Evolutionary conservation across 2,888 invertebrate genomes (phyloP), one percentile per base, ranked within the genome.

Genomic region (Ametastegia equiseti): DNA sequence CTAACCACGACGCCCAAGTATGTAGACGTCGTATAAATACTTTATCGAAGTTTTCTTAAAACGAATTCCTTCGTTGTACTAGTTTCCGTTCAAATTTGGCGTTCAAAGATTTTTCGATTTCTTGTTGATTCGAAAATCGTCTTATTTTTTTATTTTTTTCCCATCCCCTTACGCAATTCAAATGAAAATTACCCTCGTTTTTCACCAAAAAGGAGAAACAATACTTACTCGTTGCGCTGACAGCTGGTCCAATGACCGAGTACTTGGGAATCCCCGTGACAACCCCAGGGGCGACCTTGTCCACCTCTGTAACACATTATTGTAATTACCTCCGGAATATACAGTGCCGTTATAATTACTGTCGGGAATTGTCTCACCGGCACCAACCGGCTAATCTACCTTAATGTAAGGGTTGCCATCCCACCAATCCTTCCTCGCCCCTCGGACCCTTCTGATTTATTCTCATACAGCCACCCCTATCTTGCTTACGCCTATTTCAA

Each of bases 191-290:
- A 7, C 15, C 1, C 15, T 0, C 30, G 6, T 15, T 30, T 33
- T 63, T 33, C 11, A n/a, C 23, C 36, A 65, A 65, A 33, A 63
- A 80, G 11, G 54, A 30, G 27, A 33, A 83, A 84, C 84, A 84
- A 82, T 88, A 95, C 95, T 95, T 93, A 95, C 95, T 95, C 92
- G 95, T 95, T 88, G 95, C 95, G 92, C 95, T 95, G 88, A 95
- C 95, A 93, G 95, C 95, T 47, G 95, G 95, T 83, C 95, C 95
- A 82, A 94, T 94, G 87, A 95, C 94, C 88, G 94, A 91, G 89
- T 90, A 88, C 88, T 87, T 90, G 85, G 90, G 89, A 89, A 89
- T 90, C 83, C 89, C 88, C 82, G 90, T 91, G 88, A 89, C 90
- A 85, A 87, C 90, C 88, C 90, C 90, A 85, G 90, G 90, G 90